phyloP scores from a whole-genome alignment of 1,140 invertebrate genomes.

The Lepidotrigona ventralis region DNA sequence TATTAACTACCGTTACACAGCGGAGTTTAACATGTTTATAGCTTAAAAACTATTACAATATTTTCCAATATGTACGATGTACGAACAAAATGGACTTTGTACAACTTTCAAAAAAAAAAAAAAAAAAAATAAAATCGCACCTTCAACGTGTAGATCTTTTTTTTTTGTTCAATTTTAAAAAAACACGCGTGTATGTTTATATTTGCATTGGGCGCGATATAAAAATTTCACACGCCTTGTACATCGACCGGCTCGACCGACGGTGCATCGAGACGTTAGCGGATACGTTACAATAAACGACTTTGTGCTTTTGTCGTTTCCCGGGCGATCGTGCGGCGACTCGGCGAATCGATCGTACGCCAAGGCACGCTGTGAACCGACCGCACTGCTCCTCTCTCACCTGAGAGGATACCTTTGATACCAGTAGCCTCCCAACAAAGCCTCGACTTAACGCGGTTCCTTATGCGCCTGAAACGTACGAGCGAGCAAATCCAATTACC shows the following conservation, averaged over 20 bases:
- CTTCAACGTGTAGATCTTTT: not conserved
- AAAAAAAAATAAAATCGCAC: no score
- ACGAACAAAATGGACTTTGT: no score
- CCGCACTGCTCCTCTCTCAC: not conserved
- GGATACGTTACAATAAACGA: not conserved
- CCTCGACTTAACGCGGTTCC: constrained; percentile 51
- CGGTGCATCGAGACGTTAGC: no score
- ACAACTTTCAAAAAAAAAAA: no score
- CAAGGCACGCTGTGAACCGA: not conserved
- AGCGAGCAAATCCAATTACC: constrained; percentile 57
- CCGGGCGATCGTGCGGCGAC: constrained; percentile 27
- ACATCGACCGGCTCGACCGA: not conserved
- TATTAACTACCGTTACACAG: no score
- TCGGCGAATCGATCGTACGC: constrained; percentile 1
- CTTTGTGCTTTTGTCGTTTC: constrained; percentile 27
- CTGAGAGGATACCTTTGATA: constrained; percentile 19
- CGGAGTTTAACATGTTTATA: no score
- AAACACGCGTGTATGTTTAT: not conserved
- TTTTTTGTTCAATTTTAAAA: not conserved
- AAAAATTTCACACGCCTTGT: not conserved
- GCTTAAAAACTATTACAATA: no score
- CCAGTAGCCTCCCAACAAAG: constrained; percentile 33
- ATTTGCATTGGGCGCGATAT: not conserved
- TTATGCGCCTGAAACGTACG: constrained; percentile 50
- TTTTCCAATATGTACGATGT: no score